Evolutionary conservation across 1,140 invertebrate genomes (phyloP), one percentile per base, ranked within the genome.

Genomic region (Atta texana): DNA sequence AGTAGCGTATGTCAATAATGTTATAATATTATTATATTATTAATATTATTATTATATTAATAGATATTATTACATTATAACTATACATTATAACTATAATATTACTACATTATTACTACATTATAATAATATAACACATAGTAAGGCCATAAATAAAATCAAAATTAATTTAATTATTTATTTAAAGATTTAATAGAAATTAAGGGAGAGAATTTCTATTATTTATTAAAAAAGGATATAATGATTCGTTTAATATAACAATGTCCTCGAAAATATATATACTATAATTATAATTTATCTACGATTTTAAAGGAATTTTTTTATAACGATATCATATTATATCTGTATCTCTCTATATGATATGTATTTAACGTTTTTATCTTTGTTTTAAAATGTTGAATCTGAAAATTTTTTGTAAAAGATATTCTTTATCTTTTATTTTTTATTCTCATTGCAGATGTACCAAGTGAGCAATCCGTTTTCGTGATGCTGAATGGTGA

Each of bases 401-500:
- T 55, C 6, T 2, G 4, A n/a, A 28, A 68, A 24, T 31, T 71
- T 7, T 71, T 14, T 18, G 1, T 21, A 12, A 39, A 24, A 69
- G 8, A 1, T 18, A 16, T 68, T 39, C 16, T 53, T 72, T 4
- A 81, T 53, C 34, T 68, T 68, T 34, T 4, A 34, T 53, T 31
- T 63, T 69, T 84, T 28, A 28, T 88, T 44, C 88, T 21, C n/a
- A 92, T 90, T 96, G 93, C 96, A 97, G 97, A 98, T 94, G 96
- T 96, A 68, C 96, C 97, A 84, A 96, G 96, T 55, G 97, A 98
- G 89, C 97, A 98, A 93, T 97, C 97, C 61, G 97, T 99, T 78
- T 98, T 97, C 64, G 98, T 99, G 80, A 97, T 98, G 96, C 95
- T 99, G 87, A 98, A 99, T 93, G 98, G 97, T 21, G 97, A 98